These are phyloP conservation scores for Drosophila buzzatii DNA, from an alignment of 2,888 invertebrate genomes.

Conservation along the genomic window DNA sequence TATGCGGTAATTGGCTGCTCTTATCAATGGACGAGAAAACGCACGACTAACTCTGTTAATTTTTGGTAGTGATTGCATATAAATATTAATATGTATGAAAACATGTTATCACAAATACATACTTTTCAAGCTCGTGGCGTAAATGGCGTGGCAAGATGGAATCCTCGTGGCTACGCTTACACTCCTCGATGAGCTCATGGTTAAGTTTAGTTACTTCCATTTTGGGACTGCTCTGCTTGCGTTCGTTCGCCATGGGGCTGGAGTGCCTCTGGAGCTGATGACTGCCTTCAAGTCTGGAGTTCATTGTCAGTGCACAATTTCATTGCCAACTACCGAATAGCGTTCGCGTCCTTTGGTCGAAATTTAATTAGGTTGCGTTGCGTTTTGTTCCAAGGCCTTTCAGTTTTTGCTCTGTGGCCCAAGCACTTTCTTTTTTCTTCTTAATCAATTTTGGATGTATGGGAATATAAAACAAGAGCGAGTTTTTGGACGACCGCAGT, in stretches of 20 bases:
- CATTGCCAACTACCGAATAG: conserved; percentile 59
- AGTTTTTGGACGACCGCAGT: conserved; percentile 41
- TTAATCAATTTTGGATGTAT: conserved; percentile 48
- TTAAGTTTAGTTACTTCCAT: conserved; percentile 81
- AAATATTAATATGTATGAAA: not conserved
- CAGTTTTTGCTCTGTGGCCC: conserved; percentile 31
- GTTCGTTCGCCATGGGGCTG: conserved; percentile 69
- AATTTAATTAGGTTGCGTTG: conserved; percentile 53
- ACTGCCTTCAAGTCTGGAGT: conserved; percentile 66
- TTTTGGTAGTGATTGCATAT: conserved; percentile 3
- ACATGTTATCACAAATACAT: conserved; percentile 37
- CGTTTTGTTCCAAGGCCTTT: conserved; percentile 63
- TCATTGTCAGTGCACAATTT: conserved; percentile 68
- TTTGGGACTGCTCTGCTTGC: conserved; percentile 63
- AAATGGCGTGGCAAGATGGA: conserved; percentile 79
- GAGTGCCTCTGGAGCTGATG: conserved; percentile 52
- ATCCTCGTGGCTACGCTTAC: conserved; percentile 81
- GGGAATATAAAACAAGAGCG: conserved; percentile 33
- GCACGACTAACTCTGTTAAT: conserved; percentile 4
- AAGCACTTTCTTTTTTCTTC: conserved; percentile 68
- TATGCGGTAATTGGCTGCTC: conserved; percentile 49
- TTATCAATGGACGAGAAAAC: conserved; percentile 40
- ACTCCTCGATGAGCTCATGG: conserved; percentile 83
- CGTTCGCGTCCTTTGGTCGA: conserved; percentile 18
- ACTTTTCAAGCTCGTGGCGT: conserved; percentile 83